A percentile compares a stretch with the other conserved stretches of the same genome.
Conservation (phyloP, 1,140 invertebrate genomes). For the Cotesia typhae region DNA sequence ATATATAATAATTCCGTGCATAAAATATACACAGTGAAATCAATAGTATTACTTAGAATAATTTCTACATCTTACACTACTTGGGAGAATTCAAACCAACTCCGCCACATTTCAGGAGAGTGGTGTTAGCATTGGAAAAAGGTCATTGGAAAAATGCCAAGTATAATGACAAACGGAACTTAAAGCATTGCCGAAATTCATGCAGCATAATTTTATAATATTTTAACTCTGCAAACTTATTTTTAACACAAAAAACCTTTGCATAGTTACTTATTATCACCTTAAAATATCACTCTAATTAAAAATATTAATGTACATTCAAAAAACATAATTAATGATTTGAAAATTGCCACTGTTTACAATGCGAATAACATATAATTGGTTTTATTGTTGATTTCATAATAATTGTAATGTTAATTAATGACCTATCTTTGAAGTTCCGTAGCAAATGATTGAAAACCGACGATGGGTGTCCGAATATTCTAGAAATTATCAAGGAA, state of each 20-base stretch:
- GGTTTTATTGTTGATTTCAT: too few relatives aligned
- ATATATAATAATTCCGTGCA: too few relatives aligned
- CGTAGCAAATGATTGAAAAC: too few relatives aligned
- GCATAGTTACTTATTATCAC: background rate
- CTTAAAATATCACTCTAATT: too few relatives aligned
- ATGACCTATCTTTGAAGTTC: too few relatives aligned
- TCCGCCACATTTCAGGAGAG: slow-evolving; percentile 19
- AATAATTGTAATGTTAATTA: too few relatives aligned
- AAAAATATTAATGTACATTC: too few relatives aligned
- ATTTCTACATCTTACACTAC: background rate
- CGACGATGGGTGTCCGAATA: too few relatives aligned
- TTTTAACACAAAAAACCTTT: background rate
- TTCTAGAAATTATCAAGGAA: too few relatives aligned
- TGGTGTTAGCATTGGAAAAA: slow-evolving; percentile 33
- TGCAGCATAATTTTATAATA: slow-evolving; percentile 24
- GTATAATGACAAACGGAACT: slow-evolving; percentile 38
- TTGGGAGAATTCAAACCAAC: background rate
- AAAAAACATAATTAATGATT: too few relatives aligned
- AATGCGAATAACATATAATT: too few relatives aligned
- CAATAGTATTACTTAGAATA: slow-evolving; percentile 16
- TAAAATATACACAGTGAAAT: background rate
- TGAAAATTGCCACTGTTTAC: too few relatives aligned
- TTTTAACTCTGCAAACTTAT: slow-evolving; percentile 12
- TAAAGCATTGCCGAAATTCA: slow-evolving; percentile 35
- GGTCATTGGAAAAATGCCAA: slow-evolving; percentile 41